A percentile compares a stretch with the other conserved stretches of the same genome.
phyloP scores from a whole-genome alignment of 2,797 vertebrate species.

The Diplodus puntazzo region DNA sequence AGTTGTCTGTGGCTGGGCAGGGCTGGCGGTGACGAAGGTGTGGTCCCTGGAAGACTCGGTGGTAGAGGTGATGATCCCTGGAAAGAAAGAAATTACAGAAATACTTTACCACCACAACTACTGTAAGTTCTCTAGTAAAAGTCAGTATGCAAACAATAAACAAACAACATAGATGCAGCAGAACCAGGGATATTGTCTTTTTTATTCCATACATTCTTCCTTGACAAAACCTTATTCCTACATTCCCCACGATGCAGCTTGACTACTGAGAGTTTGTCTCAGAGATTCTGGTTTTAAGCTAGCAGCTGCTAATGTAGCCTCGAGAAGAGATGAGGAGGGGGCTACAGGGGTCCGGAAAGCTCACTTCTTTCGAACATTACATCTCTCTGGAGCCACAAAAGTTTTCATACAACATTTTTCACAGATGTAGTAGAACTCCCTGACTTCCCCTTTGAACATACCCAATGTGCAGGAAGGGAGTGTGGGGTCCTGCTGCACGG shows the following conservation, averaged over 20 bases:
- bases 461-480: constrained; percentile 62
- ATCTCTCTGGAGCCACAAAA: neutral
- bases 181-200: neutral
- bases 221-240: neutral
- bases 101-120: neutral
- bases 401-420: neutral
- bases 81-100: neutral
- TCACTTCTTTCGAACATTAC: neutral
- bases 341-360: neutral
- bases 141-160: neutral
- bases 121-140: neutral
- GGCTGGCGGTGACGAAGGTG: neutral
- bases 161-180: neutral
- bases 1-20: constrained; percentile 54
- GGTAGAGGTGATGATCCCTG: constrained; percentile 55
- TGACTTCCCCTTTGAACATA: constrained; percentile 1
- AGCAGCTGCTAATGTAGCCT: neutral
- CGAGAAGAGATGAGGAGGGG: too few relatives aligned
- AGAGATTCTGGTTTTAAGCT: neutral
- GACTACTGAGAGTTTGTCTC: neutral
- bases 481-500: constrained; percentile 71
- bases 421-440: neutral
- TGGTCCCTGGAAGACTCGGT: constrained; percentile 63
- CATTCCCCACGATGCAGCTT: neutral
- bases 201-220: neutral